Conservation (phyloP, 2,113 vertebrate genomes). For the Furnarius figulus region DNA sequence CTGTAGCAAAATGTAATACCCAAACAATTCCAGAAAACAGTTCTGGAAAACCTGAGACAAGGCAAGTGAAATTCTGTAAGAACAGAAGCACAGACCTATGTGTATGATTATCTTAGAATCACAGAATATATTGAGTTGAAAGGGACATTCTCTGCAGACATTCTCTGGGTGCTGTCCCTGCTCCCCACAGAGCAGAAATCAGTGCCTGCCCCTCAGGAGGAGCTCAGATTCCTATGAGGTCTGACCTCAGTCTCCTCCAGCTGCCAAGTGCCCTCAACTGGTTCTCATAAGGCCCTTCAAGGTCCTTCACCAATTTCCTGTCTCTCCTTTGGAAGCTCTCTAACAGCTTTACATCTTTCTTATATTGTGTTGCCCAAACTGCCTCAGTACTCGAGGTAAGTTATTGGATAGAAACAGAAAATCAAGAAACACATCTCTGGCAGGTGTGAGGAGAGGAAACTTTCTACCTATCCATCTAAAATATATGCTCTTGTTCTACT, state of each 20-base stretch:
- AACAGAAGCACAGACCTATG: background rate
- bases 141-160: background rate
- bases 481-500: background rate
- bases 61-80: background rate
- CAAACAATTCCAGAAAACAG: background rate
- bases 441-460: background rate
- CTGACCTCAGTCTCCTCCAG: background rate
- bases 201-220: background rate
- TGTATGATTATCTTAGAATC: background rate
- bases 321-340: background rate
- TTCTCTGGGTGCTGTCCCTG: background rate
- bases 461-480: background rate
- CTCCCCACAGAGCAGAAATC: background rate
- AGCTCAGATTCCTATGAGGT: background rate
- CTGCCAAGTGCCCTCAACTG: background rate
- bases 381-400: fast-evolving
- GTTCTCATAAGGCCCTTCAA: background rate
- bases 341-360: background rate
- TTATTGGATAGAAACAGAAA: background rate
- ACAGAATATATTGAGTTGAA: background rate
- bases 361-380: background rate
- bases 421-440: background rate
- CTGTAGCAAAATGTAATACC: background rate
- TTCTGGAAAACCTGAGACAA: background rate
- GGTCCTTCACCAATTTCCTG: background rate